Conservation (phyloP, 2,888 invertebrate genomes). For the Oscheius myriophilus region DNA sequence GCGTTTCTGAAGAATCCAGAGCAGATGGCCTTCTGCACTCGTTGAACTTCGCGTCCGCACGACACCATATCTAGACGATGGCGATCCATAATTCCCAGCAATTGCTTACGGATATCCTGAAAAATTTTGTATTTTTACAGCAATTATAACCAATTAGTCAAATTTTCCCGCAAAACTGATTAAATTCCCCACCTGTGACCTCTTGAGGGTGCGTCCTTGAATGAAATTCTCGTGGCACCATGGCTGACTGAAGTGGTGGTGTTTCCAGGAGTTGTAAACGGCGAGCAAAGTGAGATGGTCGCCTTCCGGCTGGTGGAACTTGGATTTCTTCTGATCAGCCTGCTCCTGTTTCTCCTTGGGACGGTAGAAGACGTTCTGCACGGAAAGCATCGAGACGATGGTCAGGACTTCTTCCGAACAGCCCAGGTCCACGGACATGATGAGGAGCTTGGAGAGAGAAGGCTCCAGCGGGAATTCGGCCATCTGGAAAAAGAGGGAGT, state of each 20-base stretch:
- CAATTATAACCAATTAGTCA: too few relatives aligned
- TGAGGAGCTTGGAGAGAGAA: constrained; percentile 95
- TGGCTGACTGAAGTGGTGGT: constrained; percentile 96
- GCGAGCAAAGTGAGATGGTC: constrained; percentile 96
- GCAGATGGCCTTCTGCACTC: constrained; percentile 96
- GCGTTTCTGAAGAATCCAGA: constrained; percentile 95
- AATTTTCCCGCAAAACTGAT: too few relatives aligned
- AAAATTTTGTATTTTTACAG: constrained; percentile 1
- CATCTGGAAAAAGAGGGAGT: too few relatives aligned
- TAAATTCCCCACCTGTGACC: constrained; percentile 78
- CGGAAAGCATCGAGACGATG: constrained; percentile 97
- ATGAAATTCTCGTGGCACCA: constrained; percentile 99
- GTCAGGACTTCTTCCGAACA: constrained; percentile 98
- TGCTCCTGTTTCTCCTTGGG: constrained; percentile 88
- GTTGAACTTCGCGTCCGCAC: constrained; percentile 91
- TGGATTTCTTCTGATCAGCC: constrained; percentile 98
- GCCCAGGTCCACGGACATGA: constrained; percentile 96
- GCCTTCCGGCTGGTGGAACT: constrained; percentile 98
- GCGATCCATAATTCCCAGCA: constrained; percentile 78
- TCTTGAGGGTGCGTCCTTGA: constrained; percentile 92
- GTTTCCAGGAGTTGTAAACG: constrained; percentile 98
- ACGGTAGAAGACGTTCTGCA: constrained; percentile 95
- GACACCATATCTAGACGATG: constrained; percentile 96
- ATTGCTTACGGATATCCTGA: constrained; percentile 95
- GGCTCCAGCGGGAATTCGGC: constrained; percentile 99